phyloP scores from a whole-genome alignment of 1,140 invertebrate species.

The Mylabris phalerata region DNA sequence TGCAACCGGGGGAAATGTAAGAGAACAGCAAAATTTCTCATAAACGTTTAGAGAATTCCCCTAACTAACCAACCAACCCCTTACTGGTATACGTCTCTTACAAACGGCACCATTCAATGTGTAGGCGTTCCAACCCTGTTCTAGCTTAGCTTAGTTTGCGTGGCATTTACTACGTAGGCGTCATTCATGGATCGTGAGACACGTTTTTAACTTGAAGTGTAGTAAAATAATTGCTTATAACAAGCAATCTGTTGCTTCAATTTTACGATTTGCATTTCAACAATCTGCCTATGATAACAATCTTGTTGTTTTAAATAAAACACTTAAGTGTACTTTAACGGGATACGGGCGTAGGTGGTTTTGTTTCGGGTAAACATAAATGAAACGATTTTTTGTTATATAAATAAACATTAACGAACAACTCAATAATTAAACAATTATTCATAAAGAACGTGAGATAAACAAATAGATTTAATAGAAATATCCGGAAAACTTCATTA shows the following conservation, averaged over 20 bases:
- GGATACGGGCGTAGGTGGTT: too few relatives aligned
- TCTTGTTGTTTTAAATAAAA: too few relatives aligned
- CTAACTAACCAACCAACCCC: neutral
- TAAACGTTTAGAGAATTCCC: constrained; percentile 11
- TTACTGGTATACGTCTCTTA: neutral
- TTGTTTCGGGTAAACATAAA: too few relatives aligned
- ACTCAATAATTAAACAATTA: too few relatives aligned
- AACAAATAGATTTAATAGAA: too few relatives aligned
- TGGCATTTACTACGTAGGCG: constrained; percentile 15
- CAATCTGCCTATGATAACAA: too few relatives aligned
- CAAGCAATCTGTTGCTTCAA: constrained; percentile 11
- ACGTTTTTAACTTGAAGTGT: constrained; percentile 4
- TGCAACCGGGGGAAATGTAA: constrained; percentile 12
- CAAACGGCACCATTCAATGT: constrained; percentile 12
- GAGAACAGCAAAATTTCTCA: constrained; percentile 12
- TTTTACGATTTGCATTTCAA: too few relatives aligned
- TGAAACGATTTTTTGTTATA: too few relatives aligned
- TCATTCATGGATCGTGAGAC: constrained; percentile 11
- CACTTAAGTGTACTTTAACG: too few relatives aligned
- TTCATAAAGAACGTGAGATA: too few relatives aligned
- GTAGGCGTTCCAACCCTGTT: constrained; percentile 16
- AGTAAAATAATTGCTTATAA: constrained; percentile 9
- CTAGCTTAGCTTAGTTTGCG: constrained; percentile 11
- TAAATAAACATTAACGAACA: too few relatives aligned
- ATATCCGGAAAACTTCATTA: too few relatives aligned